Evolutionary conservation across 2,797 vertebrate genomes (phyloP).

Genomic region (Atherinosoma microstoma): DNA sequence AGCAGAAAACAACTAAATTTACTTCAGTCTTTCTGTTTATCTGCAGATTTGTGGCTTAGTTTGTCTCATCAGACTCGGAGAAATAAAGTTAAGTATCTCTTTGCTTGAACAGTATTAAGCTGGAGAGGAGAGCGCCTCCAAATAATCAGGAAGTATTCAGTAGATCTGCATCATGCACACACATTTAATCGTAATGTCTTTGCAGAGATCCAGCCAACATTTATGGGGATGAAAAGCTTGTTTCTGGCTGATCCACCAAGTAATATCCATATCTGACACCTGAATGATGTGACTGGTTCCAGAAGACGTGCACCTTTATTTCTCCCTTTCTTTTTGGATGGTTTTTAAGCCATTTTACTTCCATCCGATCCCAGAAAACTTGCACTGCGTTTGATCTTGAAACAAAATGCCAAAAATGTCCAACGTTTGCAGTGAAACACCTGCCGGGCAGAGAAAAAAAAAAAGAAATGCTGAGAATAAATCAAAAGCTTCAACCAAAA

Average conservation of each 20-base stretch:
- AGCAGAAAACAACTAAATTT: neutral
- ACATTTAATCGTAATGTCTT: too few relatives aligned
- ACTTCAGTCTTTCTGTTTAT: neutral
- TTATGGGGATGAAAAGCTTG: conserved; percentile 7
- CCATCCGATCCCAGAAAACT: conserved; percentile 19
- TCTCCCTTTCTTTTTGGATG: neutral
- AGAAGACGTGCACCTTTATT: neutral
- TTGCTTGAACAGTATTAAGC: neutral
- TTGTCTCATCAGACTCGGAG: too few relatives aligned
- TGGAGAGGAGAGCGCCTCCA: neutral
- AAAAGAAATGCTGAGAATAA: conserved; percentile 16
- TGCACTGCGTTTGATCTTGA: conserved; percentile 1
- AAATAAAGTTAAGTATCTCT: too few relatives aligned
- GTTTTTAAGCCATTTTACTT: conserved; percentile 1
- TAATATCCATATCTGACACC: neutral
- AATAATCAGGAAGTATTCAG: neutral
- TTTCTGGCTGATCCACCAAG: neutral
- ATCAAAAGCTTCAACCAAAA: conserved; percentile 3
- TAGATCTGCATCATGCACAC: too few relatives aligned
- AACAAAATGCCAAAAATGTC: conserved; percentile 33
- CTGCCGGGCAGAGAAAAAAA: neutral
- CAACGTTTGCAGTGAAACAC: conserved; percentile 7
- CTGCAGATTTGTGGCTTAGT: neutral
- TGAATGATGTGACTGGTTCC: conserved; percentile 11
- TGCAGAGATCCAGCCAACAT: too few relatives aligned